A percentile compares a stretch with the other conserved stretches of the same genome.
These are phyloP conservation scores for Harpagifer antarcticus DNA, from an alignment of 2,797 vertebrate species.

Conservation along the genomic window DNA sequence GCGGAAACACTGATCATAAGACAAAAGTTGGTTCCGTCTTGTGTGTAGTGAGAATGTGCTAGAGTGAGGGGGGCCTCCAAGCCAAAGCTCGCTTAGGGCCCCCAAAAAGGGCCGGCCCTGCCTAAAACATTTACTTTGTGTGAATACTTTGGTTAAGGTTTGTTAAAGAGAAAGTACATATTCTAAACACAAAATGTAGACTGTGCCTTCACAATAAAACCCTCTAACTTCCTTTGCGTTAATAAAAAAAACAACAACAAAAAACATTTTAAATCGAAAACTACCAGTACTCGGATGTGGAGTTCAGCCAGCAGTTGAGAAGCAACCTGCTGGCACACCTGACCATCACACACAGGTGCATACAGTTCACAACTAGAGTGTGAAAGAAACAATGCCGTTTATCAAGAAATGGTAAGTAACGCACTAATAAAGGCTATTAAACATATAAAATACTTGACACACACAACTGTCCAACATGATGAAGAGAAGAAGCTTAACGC, in stretches of 20 bases:
- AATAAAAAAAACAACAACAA: neutral
- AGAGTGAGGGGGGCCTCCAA: no score
- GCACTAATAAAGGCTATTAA: rapidly evolving
- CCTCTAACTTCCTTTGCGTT: neutral
- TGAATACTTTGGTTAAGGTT: neutral
- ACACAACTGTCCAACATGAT: neutral
- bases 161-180: neutral
- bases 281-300: neutral
- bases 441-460: rapidly evolving
- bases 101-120: no score
- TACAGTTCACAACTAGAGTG: neutral
- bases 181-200: neutral
- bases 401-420: neutral
- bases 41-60: no score
- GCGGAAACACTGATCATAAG: no score
- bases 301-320: no score
- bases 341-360: neutral
- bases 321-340: no score
- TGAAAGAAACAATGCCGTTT: neutral
- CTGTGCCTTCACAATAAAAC: neutral
- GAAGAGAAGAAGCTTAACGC: neutral
- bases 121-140: neutral
- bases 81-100: no score
- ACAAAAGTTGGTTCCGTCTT: no score
- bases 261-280: neutral